Evolutionary conservation across 2,113 vertebrate genomes (phyloP), one percentile per base, ranked within the genome.

Genomic region (Eonycteris spelaea): DNA sequence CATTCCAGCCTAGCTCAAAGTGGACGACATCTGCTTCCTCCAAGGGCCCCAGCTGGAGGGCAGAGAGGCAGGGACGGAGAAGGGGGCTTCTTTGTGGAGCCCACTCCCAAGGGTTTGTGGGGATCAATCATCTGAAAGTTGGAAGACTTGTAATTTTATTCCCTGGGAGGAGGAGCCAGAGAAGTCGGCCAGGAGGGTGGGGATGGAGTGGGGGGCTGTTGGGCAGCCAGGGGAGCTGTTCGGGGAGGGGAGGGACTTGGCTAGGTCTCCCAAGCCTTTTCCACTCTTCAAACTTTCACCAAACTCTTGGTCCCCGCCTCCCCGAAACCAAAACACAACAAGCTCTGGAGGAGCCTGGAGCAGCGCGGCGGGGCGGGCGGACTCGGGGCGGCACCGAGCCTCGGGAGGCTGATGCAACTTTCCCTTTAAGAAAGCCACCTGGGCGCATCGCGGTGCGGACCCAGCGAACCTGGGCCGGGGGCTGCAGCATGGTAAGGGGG

Each of bases 401-500:
- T 97, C 59, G 38, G 83, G 94, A 96, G 88, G 96, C 97, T 98
- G 97, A 98, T 98, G 97, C 96, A 98, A 98, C 97, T 97, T 97
- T 97, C 97, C 96, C 97, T 98, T 98, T 98, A 98, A 98, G 97
- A 98, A 95, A 97, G 92, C 96, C 97, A 98, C 97, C 97, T 97
- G 97, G 97, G 95, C 96, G 82, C 95, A 78, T 90, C 48, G 94
- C 94, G 71, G 93, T 85, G 95, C 94, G 95, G 97, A 96, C 96
- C 97, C 96, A 77, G 96, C 94, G 18, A 35, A 95, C 96, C 96
- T 33, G 97, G 97, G 97, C 91, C 33, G 88, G 97, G 97, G 97
- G 95, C 95, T 96, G 95, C 97, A 97, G 95, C 89, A 98, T 97
- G 97, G 96, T 96, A 97, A 97, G 95, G 68, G 79, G 82, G 53